A percentile compares a stretch with the other conserved stretches of the same genome.
phyloP scores from a whole-genome alignment of 2,797 vertebrate genomes.

The Steatocranus sp. region DNA sequence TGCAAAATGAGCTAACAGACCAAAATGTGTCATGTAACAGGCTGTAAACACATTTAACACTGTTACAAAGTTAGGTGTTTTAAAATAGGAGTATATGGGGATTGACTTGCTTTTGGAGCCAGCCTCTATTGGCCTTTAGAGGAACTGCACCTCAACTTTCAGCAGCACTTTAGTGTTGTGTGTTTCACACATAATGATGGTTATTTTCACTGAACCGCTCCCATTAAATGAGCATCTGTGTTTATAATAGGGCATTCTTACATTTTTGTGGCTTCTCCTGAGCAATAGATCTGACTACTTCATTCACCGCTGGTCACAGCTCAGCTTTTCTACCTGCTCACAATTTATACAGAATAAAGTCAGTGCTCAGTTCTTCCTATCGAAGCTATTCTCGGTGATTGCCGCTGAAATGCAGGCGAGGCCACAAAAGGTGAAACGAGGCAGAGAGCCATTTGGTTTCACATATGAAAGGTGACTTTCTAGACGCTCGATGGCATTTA shows the following conservation, averaged over 20 bases:
- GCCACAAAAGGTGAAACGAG: neutral
- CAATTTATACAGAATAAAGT: neutral
- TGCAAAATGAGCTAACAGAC: neutral
- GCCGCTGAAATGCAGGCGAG: neutral
- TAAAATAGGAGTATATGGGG: neutral
- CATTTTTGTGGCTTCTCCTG: neutral
- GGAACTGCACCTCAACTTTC: neutral
- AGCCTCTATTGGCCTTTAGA: neutral
- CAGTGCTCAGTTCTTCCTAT: neutral
- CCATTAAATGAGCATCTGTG: neutral
- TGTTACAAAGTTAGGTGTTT: neutral
- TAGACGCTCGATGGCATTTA: neutral
- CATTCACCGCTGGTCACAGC: neutral
- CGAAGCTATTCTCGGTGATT: neutral
- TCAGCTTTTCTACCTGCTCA: neutral
- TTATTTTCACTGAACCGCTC: neutral
- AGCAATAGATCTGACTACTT: neutral
- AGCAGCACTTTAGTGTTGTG: neutral
- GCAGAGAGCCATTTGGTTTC: neutral
- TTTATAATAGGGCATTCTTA: neutral
- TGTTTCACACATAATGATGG: neutral
- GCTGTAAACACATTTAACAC: neutral
- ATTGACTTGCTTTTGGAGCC: neutral
- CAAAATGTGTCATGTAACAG: neutral
- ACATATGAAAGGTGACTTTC: neutral